phyloP scores from a whole-genome alignment of 2,113 vertebrate genomes.

The Poecile atricapillus region DNA sequence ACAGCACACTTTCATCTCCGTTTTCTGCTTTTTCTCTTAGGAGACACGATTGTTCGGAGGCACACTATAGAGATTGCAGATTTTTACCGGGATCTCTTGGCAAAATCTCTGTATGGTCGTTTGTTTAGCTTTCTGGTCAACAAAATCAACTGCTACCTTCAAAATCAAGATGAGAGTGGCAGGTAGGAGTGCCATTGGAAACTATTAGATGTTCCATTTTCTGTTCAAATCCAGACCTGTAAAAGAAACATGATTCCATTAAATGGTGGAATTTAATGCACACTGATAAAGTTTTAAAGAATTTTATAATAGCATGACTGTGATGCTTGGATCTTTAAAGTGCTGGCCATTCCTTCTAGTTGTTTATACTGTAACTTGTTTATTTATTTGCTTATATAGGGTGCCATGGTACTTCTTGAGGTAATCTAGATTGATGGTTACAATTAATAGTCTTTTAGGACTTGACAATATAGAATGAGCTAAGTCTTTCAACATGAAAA shows the following conservation, averaged over 20 bases:
- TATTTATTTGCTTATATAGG: background rate
- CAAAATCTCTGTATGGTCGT: constrained; percentile 88
- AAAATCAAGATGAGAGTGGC: constrained; percentile 77
- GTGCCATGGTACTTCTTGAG: background rate
- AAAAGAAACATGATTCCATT: background rate
- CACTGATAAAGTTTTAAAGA: background rate
- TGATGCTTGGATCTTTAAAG: background rate
- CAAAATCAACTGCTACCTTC: constrained; percentile 83
- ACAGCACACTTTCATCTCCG: background rate
- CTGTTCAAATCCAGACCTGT: background rate
- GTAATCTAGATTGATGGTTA: background rate
- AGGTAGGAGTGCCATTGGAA: constrained; percentile 70
- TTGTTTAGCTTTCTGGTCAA: constrained; percentile 92
- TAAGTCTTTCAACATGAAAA: background rate
- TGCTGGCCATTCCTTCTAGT: background rate
- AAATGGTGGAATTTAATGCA: background rate
- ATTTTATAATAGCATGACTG: background rate
- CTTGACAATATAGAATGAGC: background rate
- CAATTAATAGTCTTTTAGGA: background rate
- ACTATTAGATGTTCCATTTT: background rate
- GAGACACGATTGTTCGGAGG: constrained; percentile 83
- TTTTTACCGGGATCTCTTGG: constrained; percentile 87
- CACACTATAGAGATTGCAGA: constrained; percentile 84
- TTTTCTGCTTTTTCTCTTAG: constrained; percentile 62
- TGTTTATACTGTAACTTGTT: background rate